These are phyloP conservation scores for Pipistrellus pygmaeus DNA, from an alignment of 2,797 vertebrate species.

Conservation along the genomic window DNA sequence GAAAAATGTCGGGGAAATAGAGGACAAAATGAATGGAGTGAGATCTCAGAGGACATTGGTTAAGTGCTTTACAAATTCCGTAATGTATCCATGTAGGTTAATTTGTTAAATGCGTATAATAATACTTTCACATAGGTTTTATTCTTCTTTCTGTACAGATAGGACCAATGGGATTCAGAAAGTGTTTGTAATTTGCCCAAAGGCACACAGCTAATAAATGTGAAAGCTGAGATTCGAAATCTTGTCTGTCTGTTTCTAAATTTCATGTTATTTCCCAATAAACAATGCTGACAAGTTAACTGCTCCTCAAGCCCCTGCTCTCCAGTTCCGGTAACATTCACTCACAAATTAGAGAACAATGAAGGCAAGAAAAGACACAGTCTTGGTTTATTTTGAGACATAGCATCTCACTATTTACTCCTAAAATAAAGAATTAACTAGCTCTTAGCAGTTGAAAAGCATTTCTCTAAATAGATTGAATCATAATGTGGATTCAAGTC, in stretches of 20 bases:
- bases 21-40: not conserved
- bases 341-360: not conserved
- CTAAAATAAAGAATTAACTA: not conserved
- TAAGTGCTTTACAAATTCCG: slow-evolving; percentile 13
- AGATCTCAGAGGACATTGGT: not conserved
- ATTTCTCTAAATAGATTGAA: not conserved
- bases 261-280: slow-evolving; percentile 7
- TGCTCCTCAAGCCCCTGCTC: not conserved
- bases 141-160: not conserved
- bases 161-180: slow-evolving; percentile 59
- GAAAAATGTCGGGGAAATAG: not conserved
- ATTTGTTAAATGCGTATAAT: slow-evolving; percentile 50
- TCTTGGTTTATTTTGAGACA: slow-evolving; percentile 38
- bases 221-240: slow-evolving; percentile 53
- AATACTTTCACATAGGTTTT: not conserved
- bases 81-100: not conserved
- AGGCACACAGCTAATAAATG: slow-evolving; percentile 49
- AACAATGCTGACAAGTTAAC: not conserved
- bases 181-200: slow-evolving; percentile 37
- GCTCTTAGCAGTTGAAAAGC: not conserved
- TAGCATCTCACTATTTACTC: slow-evolving; percentile 33
- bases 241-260: slow-evolving; percentile 19
- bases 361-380: not conserved
- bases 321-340: not conserved
- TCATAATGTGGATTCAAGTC: not conserved